phyloP scores from a whole-genome alignment of 1,140 invertebrate genomes.

The Cyrtorhinus lividipennis region DNA sequence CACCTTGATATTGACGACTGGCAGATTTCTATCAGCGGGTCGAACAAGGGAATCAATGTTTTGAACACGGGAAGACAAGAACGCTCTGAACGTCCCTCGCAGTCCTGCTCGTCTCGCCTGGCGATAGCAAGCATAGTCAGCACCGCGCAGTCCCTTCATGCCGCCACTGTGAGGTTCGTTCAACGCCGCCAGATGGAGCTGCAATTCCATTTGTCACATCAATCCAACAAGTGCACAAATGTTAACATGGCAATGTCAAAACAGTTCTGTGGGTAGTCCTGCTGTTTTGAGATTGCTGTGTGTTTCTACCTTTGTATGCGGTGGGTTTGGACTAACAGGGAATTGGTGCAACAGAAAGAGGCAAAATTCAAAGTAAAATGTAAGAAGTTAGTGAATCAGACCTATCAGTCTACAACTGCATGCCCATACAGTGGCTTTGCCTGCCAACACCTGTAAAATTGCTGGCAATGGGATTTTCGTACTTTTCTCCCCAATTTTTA shows the following conservation, averaged over 20 bases:
- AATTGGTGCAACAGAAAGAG: too few relatives aligned
- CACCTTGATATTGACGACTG: constrained; percentile 78
- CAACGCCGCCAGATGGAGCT: constrained; percentile 83
- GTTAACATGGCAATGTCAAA: background rate
- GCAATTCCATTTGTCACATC: constrained; percentile 25
- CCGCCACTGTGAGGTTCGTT: constrained; percentile 83
- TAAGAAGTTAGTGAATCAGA: too few relatives aligned
- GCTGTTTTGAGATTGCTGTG: background rate
- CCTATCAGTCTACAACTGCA: too few relatives aligned
- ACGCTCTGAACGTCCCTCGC: constrained; percentile 83
- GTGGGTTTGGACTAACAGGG: too few relatives aligned
- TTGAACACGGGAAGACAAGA: constrained; percentile 75
- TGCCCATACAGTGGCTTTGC: too few relatives aligned
- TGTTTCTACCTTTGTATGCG: background rate
- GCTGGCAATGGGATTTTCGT: too few relatives aligned
- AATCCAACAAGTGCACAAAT: background rate
- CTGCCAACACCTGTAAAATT: too few relatives aligned
- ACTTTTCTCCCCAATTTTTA: too few relatives aligned
- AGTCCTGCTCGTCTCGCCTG: constrained; percentile 70
- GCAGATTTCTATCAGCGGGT: constrained; percentile 65
- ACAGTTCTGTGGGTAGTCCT: background rate
- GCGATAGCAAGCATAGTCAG: constrained; percentile 85
- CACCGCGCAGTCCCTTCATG: constrained; percentile 78
- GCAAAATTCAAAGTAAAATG: too few relatives aligned
- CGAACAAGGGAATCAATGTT: constrained; percentile 88